phyloP scores from a whole-genome alignment of 1,140 invertebrate species.

The Mya arenaria region DNA sequence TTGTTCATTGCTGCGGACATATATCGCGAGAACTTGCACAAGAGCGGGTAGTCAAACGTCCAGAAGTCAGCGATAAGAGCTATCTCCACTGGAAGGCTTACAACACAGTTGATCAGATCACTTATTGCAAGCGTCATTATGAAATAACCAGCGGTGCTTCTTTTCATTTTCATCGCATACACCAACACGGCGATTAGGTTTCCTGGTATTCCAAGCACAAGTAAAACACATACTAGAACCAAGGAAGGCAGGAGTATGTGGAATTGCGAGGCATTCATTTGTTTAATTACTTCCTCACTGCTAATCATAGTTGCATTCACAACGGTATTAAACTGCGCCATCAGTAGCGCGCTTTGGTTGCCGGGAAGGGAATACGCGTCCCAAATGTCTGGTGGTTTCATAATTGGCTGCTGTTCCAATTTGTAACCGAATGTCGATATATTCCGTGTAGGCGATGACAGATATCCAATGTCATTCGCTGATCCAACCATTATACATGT shows the following conservation, averaged over 20 bases:
- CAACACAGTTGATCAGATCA: slow-evolving; percentile 37
- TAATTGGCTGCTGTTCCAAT: no score
- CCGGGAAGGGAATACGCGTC: no score
- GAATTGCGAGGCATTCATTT: slow-evolving; percentile 34
- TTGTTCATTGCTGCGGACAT: slow-evolving; percentile 49
- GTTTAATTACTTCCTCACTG: slow-evolving; percentile 12
- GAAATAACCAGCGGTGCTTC: slow-evolving; percentile 47
- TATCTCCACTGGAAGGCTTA: slow-evolving; percentile 37
- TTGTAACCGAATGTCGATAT: no score
- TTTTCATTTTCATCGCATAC: slow-evolving; percentile 49
- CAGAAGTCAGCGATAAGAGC: slow-evolving; percentile 36
- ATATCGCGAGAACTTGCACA: slow-evolving; percentile 38
- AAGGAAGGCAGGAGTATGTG: slow-evolving; percentile 35
- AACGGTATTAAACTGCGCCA: no score
- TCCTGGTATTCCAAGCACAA: slow-evolving; percentile 36
- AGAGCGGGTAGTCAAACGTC: slow-evolving; percentile 37
- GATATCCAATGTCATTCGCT: no score
- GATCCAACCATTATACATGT: no score
- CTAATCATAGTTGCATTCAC: no score
- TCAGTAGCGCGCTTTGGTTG: no score
- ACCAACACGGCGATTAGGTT: slow-evolving; percentile 37
- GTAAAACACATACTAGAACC: slow-evolving; percentile 29
- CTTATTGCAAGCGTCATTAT: slow-evolving; percentile 44
- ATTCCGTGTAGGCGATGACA: no score
- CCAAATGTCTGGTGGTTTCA: no score